Evolutionary conservation across 2,797 vertebrate species (phyloP), one percentile per base, ranked within the genome.

Genomic region (Sternotherus odoratus): DNA sequence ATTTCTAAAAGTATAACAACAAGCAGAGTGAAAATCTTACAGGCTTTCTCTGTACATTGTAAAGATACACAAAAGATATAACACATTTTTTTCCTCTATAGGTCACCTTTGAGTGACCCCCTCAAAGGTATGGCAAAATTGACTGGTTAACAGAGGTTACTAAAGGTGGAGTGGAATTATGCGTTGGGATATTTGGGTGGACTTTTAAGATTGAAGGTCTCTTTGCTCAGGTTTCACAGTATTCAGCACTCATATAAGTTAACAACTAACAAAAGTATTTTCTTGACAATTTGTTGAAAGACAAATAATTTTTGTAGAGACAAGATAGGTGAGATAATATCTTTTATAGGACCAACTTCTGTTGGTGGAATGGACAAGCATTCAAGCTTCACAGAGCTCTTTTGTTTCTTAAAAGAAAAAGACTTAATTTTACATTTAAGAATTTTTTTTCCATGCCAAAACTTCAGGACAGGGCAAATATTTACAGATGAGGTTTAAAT

Each of bases 181-280:
- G 77, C 82, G 24, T 75, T 63, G 5, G 24, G 24, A 92, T 89
- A 36, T 75, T 89, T 69, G 86, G 82, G 24, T 46, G 79, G 83
- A 51, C 60, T 91, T 90, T 89, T 89, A 90, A 86, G 93, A 75
- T 60, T 86, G 1, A 86, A 79, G 92, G 83, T 60, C 24, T n/a
- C 5, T 57, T 84, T 5, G 11, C 7, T 28, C 46, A 83, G 60
- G 48, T 95, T 91, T 88, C 66, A 92, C 60, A 49, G 53, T 74
- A 88, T 60, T 88, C 60, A n/a, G 33, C 91, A 43, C 23, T 39
- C 89, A 53, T 30, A 83, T 86, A 83, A 50, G 36, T 39, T 72
- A 72, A 72, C 43, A 72, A 72, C n/a, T 6, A 43, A 72, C 39
- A 43, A 24, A 43, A 63, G n/a, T 43, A 72, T 72, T 72, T 43